Percentiles rank a stretch among this genome's conserved stretches.
Conservation (phyloP, 2,113 vertebrate genomes). For the Leuciscus idus region DNA sequence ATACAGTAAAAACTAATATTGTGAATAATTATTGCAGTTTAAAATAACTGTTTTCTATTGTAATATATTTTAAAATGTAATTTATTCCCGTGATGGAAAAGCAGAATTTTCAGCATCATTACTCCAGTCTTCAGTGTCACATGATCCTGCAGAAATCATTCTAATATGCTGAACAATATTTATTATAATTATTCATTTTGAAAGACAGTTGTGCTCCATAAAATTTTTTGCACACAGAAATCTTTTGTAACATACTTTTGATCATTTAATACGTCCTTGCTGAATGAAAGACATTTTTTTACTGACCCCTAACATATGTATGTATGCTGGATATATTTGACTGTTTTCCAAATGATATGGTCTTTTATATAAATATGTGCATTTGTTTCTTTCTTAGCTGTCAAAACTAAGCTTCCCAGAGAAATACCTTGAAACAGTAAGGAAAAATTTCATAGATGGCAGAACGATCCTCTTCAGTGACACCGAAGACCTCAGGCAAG, state of each 20-base stretch:
- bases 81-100: too few species aligned
- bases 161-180: background rate
- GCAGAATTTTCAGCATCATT: too few species aligned
- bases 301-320: background rate
- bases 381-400: constrained; percentile 63
- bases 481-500: constrained; percentile 67
- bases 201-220: background rate
- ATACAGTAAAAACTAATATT: background rate
- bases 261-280: background rate
- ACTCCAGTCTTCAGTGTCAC: too few species aligned
- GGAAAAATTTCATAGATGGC: constrained; percentile 66
- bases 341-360: background rate
- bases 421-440: constrained; percentile 66
- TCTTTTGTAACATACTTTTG: background rate
- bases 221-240: background rate
- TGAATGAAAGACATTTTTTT: background rate
- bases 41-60: background rate
- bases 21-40: background rate
- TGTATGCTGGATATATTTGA: background rate
- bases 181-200: background rate
- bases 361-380: background rate
- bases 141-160: background rate
- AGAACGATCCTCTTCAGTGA: constrained; percentile 71
- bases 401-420: constrained; percentile 59
- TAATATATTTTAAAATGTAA: background rate